phyloP scores from a whole-genome alignment of 1,140 invertebrate species.

The Tetraneura akinire region DNA sequence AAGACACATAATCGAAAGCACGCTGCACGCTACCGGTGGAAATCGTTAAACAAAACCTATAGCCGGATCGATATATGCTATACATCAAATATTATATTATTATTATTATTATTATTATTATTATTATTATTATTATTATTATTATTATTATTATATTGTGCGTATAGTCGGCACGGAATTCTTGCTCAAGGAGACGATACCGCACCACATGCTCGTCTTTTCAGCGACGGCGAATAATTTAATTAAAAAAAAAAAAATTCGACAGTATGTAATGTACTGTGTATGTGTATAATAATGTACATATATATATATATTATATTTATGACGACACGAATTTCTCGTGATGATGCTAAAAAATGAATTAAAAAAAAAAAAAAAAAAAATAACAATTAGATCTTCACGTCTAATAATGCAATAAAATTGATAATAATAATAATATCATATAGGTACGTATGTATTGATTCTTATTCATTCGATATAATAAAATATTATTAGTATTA shows the following conservation, averaged over 20 bases:
- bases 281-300: too few relatives aligned
- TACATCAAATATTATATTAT: too few relatives aligned
- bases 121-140: too few relatives aligned
- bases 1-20: neutral
- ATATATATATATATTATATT: neutral
- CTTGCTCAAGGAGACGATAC: constrained; percentile 11
- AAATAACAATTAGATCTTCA: neutral
- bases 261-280: neutral
- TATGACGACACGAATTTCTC: neutral
- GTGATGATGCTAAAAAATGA: constrained; percentile 25
- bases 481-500: too few relatives aligned
- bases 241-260: constrained; percentile 34
- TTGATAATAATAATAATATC: too few relatives aligned
- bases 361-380: neutral
- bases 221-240: neutral
- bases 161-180: neutral
- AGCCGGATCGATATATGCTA: neutral
- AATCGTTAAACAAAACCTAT: constrained; percentile 6
- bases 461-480: neutral
- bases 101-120: too few relatives aligned
- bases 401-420: neutral
- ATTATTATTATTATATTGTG: too few relatives aligned
- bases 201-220: neutral
- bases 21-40: neutral
- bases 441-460: too few relatives aligned